Base-by-base conservation (phyloP, 2,888 invertebrate species). In the Parapristionchus giblindavisi region DNA sequence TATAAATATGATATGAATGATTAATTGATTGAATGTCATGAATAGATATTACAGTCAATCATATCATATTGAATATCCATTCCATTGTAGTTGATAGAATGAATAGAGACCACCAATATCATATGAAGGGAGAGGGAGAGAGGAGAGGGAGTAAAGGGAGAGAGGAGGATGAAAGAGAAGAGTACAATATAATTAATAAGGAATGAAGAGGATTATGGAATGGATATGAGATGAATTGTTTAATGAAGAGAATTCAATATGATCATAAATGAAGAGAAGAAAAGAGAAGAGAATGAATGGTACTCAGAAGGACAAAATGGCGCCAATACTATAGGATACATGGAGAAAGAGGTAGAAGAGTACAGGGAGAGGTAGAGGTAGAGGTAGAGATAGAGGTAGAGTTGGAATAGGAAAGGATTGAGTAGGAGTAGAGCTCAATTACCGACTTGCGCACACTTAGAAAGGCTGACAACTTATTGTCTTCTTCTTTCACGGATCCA, bases 51-150 rank as follows among this genome's bases (percentile, higher is more conserved):
- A n/a, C n/a, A n/a, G n/a, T n/a, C n/a, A n/a, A n/a, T n/a, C n/a
- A n/a, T n/a, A n/a, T n/a, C n/a, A n/a, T n/a, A n/a, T n/a, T n/a
- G n/a, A n/a, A n/a, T n/a, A n/a, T n/a, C n/a, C n/a, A n/a, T 56
- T 56, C 17, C 8, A n/a, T 21, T 8, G 27, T 24, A 56, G 14
- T 56, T 24, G 27, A 56, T 21, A 24, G 56, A 56, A 11, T 11
- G n/a, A 56, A 11, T 76, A 48, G 38, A 70, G 24, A 60, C 65
- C 1, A 76, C 73, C 43, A 54, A 72, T 17, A 75, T 75, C 34
- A 76, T 72, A 48, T 66, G 77, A 75, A 27, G 17, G 21, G 27
- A 27, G 32, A 36, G 24, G n/a, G 24, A 43, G 40, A 27, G n/a
- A 56, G 27, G 27, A 56, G 56, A 27, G 56, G 27, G 56, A 24